Conservation (phyloP, 2,888 invertebrate genomes). For the Rotaria sp. region DNA sequence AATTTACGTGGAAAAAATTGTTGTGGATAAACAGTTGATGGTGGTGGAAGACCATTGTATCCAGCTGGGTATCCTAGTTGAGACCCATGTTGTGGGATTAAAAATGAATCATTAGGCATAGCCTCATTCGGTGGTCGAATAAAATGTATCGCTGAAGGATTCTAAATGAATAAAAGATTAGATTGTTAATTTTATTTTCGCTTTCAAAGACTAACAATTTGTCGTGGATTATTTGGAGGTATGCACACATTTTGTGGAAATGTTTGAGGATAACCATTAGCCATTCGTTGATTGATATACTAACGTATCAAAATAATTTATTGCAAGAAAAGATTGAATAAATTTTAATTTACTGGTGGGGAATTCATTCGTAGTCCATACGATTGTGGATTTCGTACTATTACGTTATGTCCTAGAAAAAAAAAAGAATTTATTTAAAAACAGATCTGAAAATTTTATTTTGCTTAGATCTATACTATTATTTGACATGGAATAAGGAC, state of each 20-base stretch:
- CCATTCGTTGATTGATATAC: too few species aligned
- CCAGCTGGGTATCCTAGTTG: too few species aligned
- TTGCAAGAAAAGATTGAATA: not conserved
- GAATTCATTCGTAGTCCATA: not conserved
- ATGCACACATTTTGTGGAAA: too few species aligned
- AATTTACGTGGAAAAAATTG: not conserved
- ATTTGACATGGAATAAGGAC: not conserved
- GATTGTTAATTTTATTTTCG: too few species aligned
- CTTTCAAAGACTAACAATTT: not conserved
- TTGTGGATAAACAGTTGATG: not conserved
- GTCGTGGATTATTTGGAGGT: not conserved
- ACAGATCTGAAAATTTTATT: not conserved
- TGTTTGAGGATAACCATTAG: too few species aligned
- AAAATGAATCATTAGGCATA: not conserved
- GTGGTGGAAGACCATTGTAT: not conserved
- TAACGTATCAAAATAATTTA: too few species aligned
- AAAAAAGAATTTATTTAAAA: too few species aligned
- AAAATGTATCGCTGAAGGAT: not conserved
- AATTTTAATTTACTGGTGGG: not conserved
- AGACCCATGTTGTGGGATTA: not conserved
- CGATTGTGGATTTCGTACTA: not conserved
- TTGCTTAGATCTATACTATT: not conserved
- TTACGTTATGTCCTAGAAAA: not conserved
- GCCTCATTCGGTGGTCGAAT: not conserved
- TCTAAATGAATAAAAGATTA: not conserved